A percentile compares a stretch with the other conserved stretches of the same genome.
Evolutionary conservation across 35 echinoderm and acorn worm genomes (phyloP).

Genomic region (Stichopus chloronotus): DNA sequence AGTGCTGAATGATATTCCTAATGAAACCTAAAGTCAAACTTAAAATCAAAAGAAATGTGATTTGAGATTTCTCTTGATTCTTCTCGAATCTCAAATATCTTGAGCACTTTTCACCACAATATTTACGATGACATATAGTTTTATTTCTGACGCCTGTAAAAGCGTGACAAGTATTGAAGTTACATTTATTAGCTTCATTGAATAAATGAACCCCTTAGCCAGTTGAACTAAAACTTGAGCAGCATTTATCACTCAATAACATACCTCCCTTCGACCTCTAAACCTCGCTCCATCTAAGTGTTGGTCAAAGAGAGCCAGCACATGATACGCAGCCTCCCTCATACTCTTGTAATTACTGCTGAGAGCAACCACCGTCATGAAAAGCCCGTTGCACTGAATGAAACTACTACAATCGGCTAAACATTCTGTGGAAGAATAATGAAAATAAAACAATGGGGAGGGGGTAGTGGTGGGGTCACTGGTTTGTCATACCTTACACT

Average conservation of each 20-base stretch:
- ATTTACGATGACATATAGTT: too few species aligned
- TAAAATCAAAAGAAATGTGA: too few species aligned
- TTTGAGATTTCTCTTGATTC: too few species aligned
- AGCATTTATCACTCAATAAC: neutral
- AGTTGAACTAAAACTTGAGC: too few species aligned
- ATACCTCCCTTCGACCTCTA: conserved; percentile 83
- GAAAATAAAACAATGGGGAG: conserved; percentile 1
- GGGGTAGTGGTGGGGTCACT: neutral
- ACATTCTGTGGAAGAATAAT: conserved; percentile 54
- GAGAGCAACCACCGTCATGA: conserved; percentile 60
- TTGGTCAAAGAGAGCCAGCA: conserved; percentile 57
- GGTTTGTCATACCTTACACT: neutral
- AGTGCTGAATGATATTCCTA: too few species aligned
- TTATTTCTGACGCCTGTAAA: too few species aligned
- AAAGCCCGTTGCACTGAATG: conserved; percentile 70
- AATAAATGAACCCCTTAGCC: too few species aligned
- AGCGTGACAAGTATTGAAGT: too few species aligned
- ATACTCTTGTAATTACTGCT: conserved; percentile 74
- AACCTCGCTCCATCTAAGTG: conserved; percentile 88
- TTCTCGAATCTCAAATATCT: too few species aligned
- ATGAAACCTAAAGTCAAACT: too few species aligned
- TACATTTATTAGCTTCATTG: too few species aligned
- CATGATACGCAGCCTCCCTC: conserved; percentile 73
- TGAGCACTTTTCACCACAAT: too few species aligned
- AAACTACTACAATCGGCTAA: conserved; percentile 80